A percentile compares a stretch with the other conserved stretches of the same genome.
Conservation (phyloP, 2,797 vertebrate species). For the Rhadinocentrus ornatus region DNA sequence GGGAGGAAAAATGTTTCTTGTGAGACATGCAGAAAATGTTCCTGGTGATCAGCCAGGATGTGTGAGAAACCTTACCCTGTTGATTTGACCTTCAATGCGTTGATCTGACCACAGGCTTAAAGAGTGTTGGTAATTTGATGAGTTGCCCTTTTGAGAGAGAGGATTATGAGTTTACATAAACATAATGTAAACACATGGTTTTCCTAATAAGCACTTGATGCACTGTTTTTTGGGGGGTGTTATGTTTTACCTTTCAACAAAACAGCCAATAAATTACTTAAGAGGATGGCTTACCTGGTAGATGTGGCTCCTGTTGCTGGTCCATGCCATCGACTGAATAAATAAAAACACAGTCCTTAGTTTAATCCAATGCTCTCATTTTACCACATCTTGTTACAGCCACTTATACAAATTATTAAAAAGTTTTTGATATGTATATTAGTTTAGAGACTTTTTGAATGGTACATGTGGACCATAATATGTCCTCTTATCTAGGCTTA, state of each 20-base stretch:
- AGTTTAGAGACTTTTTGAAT: no score
- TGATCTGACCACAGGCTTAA: constrained; percentile 2
- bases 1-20: background rate
- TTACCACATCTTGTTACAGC: background rate
- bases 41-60: background rate
- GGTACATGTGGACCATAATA: no score
- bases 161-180: background rate
- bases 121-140: constrained; percentile 11
- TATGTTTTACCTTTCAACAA: background rate
- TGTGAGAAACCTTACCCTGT: constrained; percentile 58
- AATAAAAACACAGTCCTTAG: background rate
- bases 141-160: constrained; percentile 48
- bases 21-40: background rate
- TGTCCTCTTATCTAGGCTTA: no score
- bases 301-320: background rate
- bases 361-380: background rate
- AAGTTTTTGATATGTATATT: background rate
- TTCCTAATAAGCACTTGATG: background rate
- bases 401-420: background rate
- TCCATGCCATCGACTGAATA: constrained; percentile 38
- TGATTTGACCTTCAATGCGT: constrained; percentile 42
- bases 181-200: background rate
- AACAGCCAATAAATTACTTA: background rate
- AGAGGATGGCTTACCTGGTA: constrained; percentile 37
- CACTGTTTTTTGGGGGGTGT: background rate